Evolutionary conservation across 2,888 invertebrate genomes (phyloP), one percentile per base, ranked within the genome.

Genomic region (Erebia palarica): DNA sequence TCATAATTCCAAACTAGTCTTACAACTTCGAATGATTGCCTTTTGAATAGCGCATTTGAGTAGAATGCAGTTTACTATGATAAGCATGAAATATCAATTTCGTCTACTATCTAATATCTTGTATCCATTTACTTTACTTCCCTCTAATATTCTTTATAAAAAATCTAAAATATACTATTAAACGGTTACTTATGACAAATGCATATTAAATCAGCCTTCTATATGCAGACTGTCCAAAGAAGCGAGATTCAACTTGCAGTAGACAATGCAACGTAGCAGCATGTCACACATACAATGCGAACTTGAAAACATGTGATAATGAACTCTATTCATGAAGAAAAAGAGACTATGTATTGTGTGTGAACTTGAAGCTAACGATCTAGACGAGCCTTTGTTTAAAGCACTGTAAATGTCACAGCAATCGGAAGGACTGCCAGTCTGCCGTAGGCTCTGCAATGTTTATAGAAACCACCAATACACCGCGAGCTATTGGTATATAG

Each of bases 381-480:
- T 81, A 84, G 84, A 82, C 82, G 73, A 75, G 70, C 82, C 81
- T 82, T 85, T 86, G 85, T 86, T 81, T 78, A 74, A 75, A 73
- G 68, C 60, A 67, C 51, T 27, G 49, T 51, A 71, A 71, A 71
- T 69, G 73, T 69, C 61, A 73, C 59, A 61, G 61, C 57, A 36
- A 44, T 53, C 63, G 58, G 60, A 72, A 69, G 69, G 61, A 36
- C 42, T 69, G 5, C 51, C 53, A 44, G 66, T 64, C 64, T 63
- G 21, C n/a, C 7, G 27, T 13, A 49, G 27, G 49, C 58, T 67
- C 49, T 49, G 47, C 51, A 42, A 53, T 16, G 53, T 53, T 16
- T 49, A 27, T 16, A 53, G 65, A n/a, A 16, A 51, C 27, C 51
- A 11, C 27, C 13, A 47, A 42, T 13, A 47, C 14, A 49, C 14